Base-by-base conservation (phyloP, 1,140 invertebrate genomes). In the Acromyrmex charruanus region DNA sequence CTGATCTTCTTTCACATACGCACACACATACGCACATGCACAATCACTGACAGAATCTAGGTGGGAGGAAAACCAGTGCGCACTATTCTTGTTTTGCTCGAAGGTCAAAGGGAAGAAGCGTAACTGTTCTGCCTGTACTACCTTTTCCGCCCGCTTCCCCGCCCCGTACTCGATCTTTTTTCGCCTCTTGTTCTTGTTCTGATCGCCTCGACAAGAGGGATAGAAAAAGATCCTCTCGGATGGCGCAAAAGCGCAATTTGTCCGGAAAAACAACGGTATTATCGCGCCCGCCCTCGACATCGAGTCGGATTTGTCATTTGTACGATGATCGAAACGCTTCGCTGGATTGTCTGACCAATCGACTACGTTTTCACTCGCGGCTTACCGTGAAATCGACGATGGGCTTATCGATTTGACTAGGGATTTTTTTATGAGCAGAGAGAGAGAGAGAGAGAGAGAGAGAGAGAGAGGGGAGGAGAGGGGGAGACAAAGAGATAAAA, bases 281-380 rank as follows among this genome's bases (percentile, higher is more conserved):
- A 72, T 71, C 81, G 88, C 85, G 66, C 88, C 86, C 69, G 51
- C 88, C 80, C 44, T 80, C 77, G 88, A 91, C 88, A 92, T 91
- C 89, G 90, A 87, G 80, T 88, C 89, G 84, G 86, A 87, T 84
- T 89, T 91, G 89, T 92, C 89, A 93, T 92, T 93, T 91, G 91
- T 88, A 75, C 74, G 86, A 86, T 84, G 82, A 92, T 91, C 87
- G 87, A 90, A 84, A 80, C 80, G 81, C 69, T 71, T 39, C 88
- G 35, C n/a, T 18, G 44, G 39, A 55, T 21, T 25, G 55, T 28
- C n/a, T 31, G 39, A 74, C 39, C 18, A 18, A 55, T 63, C 55
- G 35, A 61, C 39, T 55, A 58, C 39, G 35, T n/a, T 74, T 59
- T 74, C 55, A 61, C 55, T 75, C 25, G 49, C 44, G 51, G 35